Percentiles rank a stretch among this genome's conserved stretches.
Conservation (phyloP, 1,140 invertebrate genomes). For the Globodera ellingtonae region DNA sequence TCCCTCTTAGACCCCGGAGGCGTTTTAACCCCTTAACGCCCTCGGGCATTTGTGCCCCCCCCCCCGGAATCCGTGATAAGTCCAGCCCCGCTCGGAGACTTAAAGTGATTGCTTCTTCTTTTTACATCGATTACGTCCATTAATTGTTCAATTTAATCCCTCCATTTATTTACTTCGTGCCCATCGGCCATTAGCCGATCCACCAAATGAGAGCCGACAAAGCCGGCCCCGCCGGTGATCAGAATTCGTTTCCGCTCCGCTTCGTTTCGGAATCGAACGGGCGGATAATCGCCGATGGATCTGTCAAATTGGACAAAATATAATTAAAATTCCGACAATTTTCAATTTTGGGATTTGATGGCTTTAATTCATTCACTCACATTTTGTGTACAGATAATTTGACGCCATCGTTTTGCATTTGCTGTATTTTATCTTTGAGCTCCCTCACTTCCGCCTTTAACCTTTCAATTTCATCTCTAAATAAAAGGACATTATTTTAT, state of each 20-base stretch:
- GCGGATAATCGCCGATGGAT: conserved; percentile 35
- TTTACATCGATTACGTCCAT: no score
- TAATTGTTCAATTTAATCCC: no score
- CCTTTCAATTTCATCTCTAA: conserved; percentile 32
- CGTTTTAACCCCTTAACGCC: no score
- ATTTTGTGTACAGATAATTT: conserved; percentile 29
- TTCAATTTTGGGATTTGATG: neutral
- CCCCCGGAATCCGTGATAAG: no score
- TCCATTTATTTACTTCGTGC: conserved; percentile 73
- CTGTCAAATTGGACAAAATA: conserved; percentile 2
- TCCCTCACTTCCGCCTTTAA: conserved; percentile 33
- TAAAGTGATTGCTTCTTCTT: no score
- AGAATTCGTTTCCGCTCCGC: conserved; percentile 66
- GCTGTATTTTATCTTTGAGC: conserved; percentile 18
- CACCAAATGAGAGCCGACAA: conserved; percentile 96
- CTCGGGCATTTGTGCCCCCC: no score
- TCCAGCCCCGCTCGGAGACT: no score
- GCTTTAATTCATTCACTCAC: neutral
- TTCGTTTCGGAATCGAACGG: conserved; percentile 57
- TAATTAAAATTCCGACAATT: neutral
- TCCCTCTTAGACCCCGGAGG: no score
- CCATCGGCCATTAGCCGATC: conserved; percentile 92
- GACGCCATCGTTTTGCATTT: conserved; percentile 24
- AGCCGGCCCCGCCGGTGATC: conserved; percentile 95
- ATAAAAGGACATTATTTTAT: neutral